phyloP scores from a whole-genome alignment of 2,113 vertebrate genomes.

The Hipposideros armiger region DNA sequence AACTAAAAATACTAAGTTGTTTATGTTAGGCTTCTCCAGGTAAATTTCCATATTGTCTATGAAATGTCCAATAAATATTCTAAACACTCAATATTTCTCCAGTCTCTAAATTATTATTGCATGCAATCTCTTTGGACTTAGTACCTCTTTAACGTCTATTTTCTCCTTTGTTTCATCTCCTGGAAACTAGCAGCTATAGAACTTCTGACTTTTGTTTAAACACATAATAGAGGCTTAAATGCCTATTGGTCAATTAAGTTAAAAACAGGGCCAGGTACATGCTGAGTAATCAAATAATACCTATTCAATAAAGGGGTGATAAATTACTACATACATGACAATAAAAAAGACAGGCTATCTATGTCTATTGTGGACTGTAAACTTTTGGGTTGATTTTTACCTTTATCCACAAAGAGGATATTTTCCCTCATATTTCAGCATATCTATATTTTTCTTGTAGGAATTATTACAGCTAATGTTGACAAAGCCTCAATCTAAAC shows the following conservation, averaged over 20 bases:
- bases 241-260: not conserved
- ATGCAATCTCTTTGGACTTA: not conserved
- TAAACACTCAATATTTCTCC: not conserved
- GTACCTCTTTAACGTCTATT: not conserved
- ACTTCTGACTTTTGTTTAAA: not conserved
- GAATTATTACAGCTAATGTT: not conserved
- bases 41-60: not conserved
- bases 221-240: not conserved
- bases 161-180: not conserved
- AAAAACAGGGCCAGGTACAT: not conserved
- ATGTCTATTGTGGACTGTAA: not conserved
- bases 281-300: not conserved
- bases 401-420: not conserved
- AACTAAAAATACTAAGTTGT: not conserved
- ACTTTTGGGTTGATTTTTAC: not conserved
- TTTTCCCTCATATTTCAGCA: not conserved
- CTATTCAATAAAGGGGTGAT: not conserved
- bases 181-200: not conserved
- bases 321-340: not conserved
- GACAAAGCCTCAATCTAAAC: not conserved
- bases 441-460: not conserved
- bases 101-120: not conserved
- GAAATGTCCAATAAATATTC: not conserved
- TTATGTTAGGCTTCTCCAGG: not conserved
- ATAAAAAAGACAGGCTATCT: not conserved